Evolutionary conservation across 2,113 vertebrate species (phyloP), one percentile per base, ranked within the genome.

Genomic region (Toxotes jaculatrix): DNA sequence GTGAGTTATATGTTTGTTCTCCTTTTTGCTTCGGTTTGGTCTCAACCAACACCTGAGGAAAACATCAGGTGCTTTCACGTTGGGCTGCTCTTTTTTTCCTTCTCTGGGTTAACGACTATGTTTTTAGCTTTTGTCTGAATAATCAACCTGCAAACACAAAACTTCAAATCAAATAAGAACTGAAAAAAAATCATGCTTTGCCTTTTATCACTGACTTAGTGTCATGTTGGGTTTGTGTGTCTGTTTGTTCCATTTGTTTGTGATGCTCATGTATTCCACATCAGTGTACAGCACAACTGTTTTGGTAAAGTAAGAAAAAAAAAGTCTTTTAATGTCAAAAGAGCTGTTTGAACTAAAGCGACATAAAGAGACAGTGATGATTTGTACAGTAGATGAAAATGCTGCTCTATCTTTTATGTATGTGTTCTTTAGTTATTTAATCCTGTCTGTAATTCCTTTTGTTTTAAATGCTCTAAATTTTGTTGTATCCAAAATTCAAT

Each of bases 321-420:
- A 21, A n/a, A 23, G 32, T 55, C 36, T 53, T 67, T 34, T 67
- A 76, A 47, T 66, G 21, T 60, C 51, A 82, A 23, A 61, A 21
- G 42, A 78, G 42, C 14, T 51, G 40, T 77, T 81, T 64, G 67
- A 82, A 59, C 45, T 34, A 62, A 53, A 23, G 56, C 8, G 7
- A 56, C 56, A 49, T 8, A 9, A 12, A 75, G 4, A n/a, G 51
- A n/a, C 32, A 4, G 27, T 11, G 59, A 64, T 16, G 16, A 17
- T 53, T 21, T 14, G 16, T 62, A 7, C 11, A 6, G 6, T 36
- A n/a, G 36, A 61, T 0, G 1, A 56, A 53, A 59, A 43, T 62
- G 68, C 5, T 7, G 5, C 63, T 63, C 75, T 62, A 27, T 83
- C 67, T 74, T 76, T 87, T 49, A 76, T 69, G 60, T 43, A 19